Evolutionary conservation across 2,888 invertebrate species (phyloP), one percentile per base, ranked within the genome.

Genomic region (Andrena hattorfiana): DNA sequence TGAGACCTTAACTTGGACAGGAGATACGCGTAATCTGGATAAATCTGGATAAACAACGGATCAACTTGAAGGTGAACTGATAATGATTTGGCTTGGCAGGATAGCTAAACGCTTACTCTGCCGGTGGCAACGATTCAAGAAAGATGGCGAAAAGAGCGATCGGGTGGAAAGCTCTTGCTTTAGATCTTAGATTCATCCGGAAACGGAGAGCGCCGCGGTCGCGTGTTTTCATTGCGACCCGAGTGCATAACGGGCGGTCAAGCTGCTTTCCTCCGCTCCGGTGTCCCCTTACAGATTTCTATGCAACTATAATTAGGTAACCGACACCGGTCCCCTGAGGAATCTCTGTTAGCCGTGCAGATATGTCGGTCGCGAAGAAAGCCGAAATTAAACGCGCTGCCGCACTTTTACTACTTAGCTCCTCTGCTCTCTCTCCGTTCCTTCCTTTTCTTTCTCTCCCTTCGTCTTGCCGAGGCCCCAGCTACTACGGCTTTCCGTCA

Each of bases 231-330:
- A 77, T 81, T 84, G 84, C 82, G 83, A 86, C 62, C 70, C 73
- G 83, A 80, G 85, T 84, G 81, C 84, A 81, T 74, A 84, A 88
- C 85, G 84, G 78, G 85, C 74, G 80, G 83, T 69, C 51, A 59
- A 67, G 56, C 32, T 48, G 30, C 66, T 71, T 56, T 42, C 42
- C 59, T 54, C 68, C 66, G 28, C 49, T 30, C 59, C 85, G 89
- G 89, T 89, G 87, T 89, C 89, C 83, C 87, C 85, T 89, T 89
- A 89, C 89, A 89, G 84, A 89, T 89, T 89, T 89, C 89, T 87
- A 87, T 88, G 87, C 89, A 89, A 89, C 89, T 89, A 89, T 89
- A 89, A 89, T 89, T 89, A 89, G 89, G 87, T 89, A 89, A 89
- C 86, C 68, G 87, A 89, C 86, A 87, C 85, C 83, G 63, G 76